Conservation (phyloP, 2,888 invertebrate genomes). For the Dryobota labecula region DNA sequence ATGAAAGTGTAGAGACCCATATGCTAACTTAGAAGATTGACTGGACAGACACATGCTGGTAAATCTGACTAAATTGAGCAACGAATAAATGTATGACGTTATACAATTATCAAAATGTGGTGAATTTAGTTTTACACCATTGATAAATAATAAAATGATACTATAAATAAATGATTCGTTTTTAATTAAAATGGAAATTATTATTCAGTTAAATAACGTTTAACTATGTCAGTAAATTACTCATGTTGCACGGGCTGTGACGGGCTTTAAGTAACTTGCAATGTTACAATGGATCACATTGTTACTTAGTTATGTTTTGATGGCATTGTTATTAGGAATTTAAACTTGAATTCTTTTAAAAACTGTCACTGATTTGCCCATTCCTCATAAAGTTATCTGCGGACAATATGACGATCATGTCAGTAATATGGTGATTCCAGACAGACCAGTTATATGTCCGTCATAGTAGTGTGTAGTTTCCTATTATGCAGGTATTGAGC, state of each 20-base stretch:
- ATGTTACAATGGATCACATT: background rate
- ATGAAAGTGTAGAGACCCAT: background rate
- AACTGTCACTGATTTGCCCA: background rate
- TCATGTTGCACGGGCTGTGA: no score
- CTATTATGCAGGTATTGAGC: background rate
- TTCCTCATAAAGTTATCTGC: background rate
- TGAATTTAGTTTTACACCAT: constrained; percentile 8
- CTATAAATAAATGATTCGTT: background rate
- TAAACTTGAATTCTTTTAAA: background rate
- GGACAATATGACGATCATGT: background rate
- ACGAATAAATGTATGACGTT: background rate
- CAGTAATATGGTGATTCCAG: background rate
- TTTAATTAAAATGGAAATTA: constrained; percentile 6
- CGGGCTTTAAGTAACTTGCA: no score
- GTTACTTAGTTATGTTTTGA: background rate
- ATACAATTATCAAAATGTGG: background rate
- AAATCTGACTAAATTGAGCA: constrained; percentile 7
- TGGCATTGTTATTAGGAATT: background rate
- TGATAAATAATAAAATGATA: background rate
- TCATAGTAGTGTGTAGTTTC: background rate
- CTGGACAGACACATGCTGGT: background rate
- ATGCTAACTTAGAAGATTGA: background rate
- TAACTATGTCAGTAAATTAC: background rate
- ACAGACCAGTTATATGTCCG: background rate
- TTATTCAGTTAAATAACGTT: background rate